Percentiles rank a stretch among this genome's conserved stretches.
Conservation (phyloP, 2,113 vertebrate genomes). For the Syngnathus floridae region DNA sequence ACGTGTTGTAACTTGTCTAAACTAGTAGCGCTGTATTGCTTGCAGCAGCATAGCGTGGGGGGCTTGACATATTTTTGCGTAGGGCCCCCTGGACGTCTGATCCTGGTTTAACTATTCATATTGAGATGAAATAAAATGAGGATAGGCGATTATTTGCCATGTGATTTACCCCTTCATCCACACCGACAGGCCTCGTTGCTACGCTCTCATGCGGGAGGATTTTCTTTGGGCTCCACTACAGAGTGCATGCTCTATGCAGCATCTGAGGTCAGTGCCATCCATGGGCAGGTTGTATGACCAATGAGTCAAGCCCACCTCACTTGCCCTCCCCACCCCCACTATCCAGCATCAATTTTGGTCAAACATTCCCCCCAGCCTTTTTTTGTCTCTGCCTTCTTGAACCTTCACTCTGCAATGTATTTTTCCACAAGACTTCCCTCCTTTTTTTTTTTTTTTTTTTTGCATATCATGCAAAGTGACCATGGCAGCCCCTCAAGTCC, state of each 20-base stretch:
- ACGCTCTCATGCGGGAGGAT: constrained; percentile 72
- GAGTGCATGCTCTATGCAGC: constrained; percentile 74
- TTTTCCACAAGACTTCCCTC: constrained; percentile 21
- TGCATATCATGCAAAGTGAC: constrained; percentile 40
- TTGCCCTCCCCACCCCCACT: constrained; percentile 22
- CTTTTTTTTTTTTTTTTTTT: constrained; percentile 30
- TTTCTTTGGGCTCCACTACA: constrained; percentile 74
- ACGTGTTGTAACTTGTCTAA: too few relatives aligned
- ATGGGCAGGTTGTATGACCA: constrained; percentile 45
- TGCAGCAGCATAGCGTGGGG: too few relatives aligned
- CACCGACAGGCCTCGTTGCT: constrained; percentile 64
- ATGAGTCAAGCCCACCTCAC: constrained; percentile 28
- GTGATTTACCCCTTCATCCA: constrained; percentile 53
- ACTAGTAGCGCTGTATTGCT: too few relatives aligned
- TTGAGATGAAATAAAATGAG: too few relatives aligned
- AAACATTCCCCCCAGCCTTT: constrained; percentile 29
- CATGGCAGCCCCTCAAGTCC: constrained; percentile 38
- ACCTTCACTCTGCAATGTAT: constrained; percentile 22
- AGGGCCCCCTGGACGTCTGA: too few relatives aligned
- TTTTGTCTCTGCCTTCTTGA: constrained; percentile 27
- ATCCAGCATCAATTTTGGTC: constrained; percentile 27
- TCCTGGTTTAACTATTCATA: too few relatives aligned
- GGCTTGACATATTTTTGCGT: too few relatives aligned
- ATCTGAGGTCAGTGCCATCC: constrained; percentile 74
- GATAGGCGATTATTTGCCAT: constrained; percentile 53